Percentiles rank a stretch among this genome's conserved stretches.
These are phyloP conservation scores for Gastracanthus pulcherrimus DNA, from an alignment of 2,888 invertebrate species.

Conservation along the genomic window DNA sequence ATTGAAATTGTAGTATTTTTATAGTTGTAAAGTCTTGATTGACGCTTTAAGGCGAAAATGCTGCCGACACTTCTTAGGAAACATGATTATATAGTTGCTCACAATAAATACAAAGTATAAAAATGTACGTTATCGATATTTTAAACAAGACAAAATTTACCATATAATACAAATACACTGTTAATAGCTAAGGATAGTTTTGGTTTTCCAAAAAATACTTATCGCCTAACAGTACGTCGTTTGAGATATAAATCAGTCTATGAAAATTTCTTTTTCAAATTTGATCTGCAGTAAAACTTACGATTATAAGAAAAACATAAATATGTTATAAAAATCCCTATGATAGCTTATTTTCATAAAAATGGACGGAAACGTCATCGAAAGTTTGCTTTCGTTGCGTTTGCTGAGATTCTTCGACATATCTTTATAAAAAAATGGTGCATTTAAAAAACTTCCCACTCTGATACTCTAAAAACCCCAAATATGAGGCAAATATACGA, in stretches of 20 bases:
- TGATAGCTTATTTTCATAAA: slow-evolving; percentile 36
- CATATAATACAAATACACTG: slow-evolving; percentile 1
- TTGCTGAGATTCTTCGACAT: slow-evolving; percentile 34
- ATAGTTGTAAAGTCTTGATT: not conserved
- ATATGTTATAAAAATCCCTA: slow-evolving; percentile 12
- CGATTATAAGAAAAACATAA: slow-evolving; percentile 3
- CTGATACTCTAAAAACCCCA: not conserved
- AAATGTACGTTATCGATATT: not conserved
- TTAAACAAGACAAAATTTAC: slow-evolving; percentile 1
- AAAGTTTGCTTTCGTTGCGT: slow-evolving; percentile 18
- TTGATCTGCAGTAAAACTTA: slow-evolving; percentile 25
- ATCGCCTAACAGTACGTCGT: slow-evolving; percentile 20
- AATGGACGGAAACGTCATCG: slow-evolving; percentile 49
- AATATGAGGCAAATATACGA: not conserved
- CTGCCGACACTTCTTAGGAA: slow-evolving; percentile 5
- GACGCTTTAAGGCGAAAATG: slow-evolving; percentile 21
- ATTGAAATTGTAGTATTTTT: not conserved
- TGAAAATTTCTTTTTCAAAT: slow-evolving; percentile 17
- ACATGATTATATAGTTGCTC: not conserved
- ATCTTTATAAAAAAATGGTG: not conserved
- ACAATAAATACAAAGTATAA: slow-evolving; percentile 12
- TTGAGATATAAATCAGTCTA: slow-evolving; percentile 50
- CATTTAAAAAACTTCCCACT: not conserved
- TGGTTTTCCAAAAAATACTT: slow-evolving; percentile 36
- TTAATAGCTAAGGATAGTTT: slow-evolving; percentile 27